Base-by-base conservation (phyloP, 1,140 invertebrate species). In the Elysia chlorotica region DNA sequence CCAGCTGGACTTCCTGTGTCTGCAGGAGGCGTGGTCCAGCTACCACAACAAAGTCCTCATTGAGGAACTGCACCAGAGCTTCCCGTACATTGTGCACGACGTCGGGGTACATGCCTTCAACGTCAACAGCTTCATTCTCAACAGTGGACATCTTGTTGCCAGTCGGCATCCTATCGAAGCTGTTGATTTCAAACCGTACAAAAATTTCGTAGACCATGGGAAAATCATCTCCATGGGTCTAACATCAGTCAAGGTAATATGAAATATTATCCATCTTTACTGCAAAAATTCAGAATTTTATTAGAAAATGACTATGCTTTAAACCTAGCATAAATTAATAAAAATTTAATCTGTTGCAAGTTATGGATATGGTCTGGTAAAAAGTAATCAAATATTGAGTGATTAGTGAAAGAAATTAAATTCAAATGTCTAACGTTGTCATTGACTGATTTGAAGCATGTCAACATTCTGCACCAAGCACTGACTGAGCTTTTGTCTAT, bases 131-230 rank as follows among this genome's bases (percentile, higher is more conserved):
- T 83, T 75, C 69, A 53, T 78, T 14, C 62, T 82, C 1, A 86
- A 85, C 77, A 87, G 86, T 74, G 87, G 87, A 2, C 78, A 88
- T 28, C 81, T 87, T 75, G 75, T 88, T 74, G 85, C 84, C 1
- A 87, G 86, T 71, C 80, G 79, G 69, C 85, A 84, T 75, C 80
- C 81, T 48, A 85, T 88, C 30, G 25, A 81, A n/a, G 79, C 81
- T 38, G 81, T 75, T 19, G 75, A 82, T 37, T 88, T 88, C 75
- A 81, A 84, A 53, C 71, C 74, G 21, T 88, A 81, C 71, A 66
- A 74, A 31, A 54, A 69, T 36, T 76, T 77, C 30, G 76, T 76
- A 41, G 75, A 75, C 19, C 81, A 82, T 72, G 82, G 83, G 38
- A 70, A 72, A 69, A 79, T 79, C 67, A 70, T 76, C 67, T 79